A percentile compares a stretch with the other conserved stretches of the same genome.
Evolutionary conservation across 1,140 invertebrate genomes (phyloP).

Genomic region (Calephelis nemesis): DNA sequence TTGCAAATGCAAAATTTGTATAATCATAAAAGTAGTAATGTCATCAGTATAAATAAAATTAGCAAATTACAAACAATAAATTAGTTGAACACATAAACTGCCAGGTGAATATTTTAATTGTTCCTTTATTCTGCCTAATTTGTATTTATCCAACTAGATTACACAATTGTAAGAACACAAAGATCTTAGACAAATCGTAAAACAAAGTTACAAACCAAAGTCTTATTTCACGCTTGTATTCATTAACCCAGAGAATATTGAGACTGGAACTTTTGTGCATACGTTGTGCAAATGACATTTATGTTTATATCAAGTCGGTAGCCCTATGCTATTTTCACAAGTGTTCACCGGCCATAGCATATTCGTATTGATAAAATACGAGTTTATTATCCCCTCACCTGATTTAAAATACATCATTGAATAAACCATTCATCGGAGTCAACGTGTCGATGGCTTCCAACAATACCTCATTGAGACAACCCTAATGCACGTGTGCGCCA

Average conservation of each 20-base stretch:
- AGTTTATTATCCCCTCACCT: constrained; percentile 37
- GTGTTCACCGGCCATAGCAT: constrained; percentile 38
- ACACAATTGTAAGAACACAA: too few relatives aligned
- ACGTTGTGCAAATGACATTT: not conserved
- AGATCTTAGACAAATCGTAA: too few relatives aligned
- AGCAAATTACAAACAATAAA: too few relatives aligned
- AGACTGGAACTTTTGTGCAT: not conserved
- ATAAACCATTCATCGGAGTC: constrained; percentile 15
- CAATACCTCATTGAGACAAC: constrained; percentile 12
- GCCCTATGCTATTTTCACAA: constrained; percentile 38
- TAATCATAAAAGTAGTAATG: too few relatives aligned
- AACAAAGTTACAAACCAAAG: too few relatives aligned
- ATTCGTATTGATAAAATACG: constrained; percentile 50
- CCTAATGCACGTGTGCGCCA: constrained; percentile 21
- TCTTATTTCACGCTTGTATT: too few relatives aligned
- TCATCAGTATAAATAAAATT: too few relatives aligned
- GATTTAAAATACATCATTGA: constrained; percentile 14
- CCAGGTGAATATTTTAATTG: too few relatives aligned
- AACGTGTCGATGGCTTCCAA: constrained; percentile 8
- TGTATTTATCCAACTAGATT: too few relatives aligned
- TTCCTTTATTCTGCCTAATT: too few relatives aligned
- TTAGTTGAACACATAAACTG: too few relatives aligned
- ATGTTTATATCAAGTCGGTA: constrained; percentile 11
- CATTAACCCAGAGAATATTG: not conserved
- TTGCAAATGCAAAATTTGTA: too few relatives aligned